Percentiles rank a stretch among this genome's conserved stretches.
These are phyloP conservation scores for Oasisia sp. DNA, from an alignment of 2,888 invertebrate genomes.

Conservation along the genomic window DNA sequence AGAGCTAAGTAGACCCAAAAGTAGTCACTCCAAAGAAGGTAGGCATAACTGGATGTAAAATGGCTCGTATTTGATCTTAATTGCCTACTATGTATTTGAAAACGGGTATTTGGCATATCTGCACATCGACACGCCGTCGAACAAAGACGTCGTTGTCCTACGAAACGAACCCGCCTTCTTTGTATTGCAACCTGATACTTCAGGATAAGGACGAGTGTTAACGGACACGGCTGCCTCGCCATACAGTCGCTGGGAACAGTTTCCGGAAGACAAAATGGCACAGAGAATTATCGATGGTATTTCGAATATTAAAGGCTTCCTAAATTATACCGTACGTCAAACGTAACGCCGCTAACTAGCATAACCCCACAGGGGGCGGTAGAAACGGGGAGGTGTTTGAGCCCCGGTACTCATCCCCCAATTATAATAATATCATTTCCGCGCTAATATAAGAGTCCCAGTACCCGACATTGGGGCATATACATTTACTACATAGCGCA, in stretches of 20 bases:
- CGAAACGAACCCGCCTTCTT: background rate
- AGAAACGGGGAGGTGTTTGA: no score
- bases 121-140: background rate
- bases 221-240: background rate
- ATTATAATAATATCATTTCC: no score
- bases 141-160: background rate
- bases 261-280: background rate
- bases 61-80: background rate
- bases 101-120: background rate
- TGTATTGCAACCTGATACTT: background rate
- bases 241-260: background rate
- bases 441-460: no score
- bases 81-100: background rate
- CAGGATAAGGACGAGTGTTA: background rate
- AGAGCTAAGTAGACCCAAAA: no score
- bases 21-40: background rate
- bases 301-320: background rate
- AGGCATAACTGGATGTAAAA: background rate
- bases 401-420: no score
- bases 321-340: conserved; percentile 7
- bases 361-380: no score
- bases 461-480: no score
- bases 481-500: no score
- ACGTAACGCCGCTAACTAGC: conserved; percentile 6
- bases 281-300: background rate